Evolutionary conservation across 2,797 vertebrate genomes (phyloP).

Genomic region (Spinus pinus): DNA sequence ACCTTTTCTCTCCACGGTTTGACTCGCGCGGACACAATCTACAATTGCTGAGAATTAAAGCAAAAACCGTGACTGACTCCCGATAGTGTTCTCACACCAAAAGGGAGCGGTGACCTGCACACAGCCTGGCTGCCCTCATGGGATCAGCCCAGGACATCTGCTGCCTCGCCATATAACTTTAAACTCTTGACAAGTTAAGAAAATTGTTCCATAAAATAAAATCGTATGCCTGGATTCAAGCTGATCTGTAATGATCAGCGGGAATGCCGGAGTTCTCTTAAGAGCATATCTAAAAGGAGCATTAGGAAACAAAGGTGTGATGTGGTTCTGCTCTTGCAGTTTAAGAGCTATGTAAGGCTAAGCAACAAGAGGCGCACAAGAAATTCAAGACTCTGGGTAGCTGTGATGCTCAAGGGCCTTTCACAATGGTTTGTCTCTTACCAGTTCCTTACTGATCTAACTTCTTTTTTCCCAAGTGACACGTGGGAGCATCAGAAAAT

Average conservation of each 20-base stretch:
- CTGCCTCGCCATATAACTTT: accelerated
- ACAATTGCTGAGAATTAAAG: background rate
- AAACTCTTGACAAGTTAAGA: background rate
- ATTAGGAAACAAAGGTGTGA: background rate
- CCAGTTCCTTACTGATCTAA: background rate
- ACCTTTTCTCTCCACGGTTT: background rate
- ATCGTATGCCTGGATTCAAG: background rate
- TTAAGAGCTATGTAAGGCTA: background rate
- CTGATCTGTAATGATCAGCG: background rate
- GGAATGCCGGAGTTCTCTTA: background rate
- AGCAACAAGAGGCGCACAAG: background rate
- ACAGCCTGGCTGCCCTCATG: background rate
- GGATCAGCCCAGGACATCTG: background rate
- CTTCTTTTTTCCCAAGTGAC: background rate
- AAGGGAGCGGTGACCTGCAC: background rate
- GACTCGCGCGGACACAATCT: background rate
- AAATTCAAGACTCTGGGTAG: background rate
- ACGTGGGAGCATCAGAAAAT: background rate
- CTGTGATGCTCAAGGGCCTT: background rate
- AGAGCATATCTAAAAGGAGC: background rate
- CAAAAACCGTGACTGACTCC: background rate
- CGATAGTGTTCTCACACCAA: background rate
- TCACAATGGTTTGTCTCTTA: background rate
- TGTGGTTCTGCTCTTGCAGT: background rate
- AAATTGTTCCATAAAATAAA: background rate